Evolutionary conservation across 2,113 vertebrate species (phyloP).

Genomic region (Axis porcinus): DNA sequence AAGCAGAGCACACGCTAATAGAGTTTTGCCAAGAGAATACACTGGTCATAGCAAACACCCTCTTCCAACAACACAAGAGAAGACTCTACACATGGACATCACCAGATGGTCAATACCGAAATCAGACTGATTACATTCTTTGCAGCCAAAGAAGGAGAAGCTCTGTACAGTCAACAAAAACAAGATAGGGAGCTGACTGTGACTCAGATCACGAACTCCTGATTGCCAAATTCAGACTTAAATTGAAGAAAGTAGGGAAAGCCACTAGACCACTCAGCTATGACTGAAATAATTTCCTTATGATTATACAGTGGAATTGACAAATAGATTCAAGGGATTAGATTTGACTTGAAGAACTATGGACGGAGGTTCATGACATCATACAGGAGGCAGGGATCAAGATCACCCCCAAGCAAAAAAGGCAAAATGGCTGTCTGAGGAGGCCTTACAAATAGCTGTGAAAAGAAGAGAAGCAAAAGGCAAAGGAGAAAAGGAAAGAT

Average conservation of each 20-base stretch:
- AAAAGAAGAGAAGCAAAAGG: background rate
- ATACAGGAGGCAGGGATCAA: background rate
- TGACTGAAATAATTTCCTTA: background rate
- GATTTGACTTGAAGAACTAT: background rate
- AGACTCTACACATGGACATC: background rate
- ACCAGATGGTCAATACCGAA: background rate
- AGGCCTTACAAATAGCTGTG: background rate
- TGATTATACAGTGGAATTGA: background rate
- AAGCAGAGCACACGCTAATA: background rate
- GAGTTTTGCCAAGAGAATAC: fast-evolving
- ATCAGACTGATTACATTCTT: background rate
- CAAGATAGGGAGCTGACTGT: background rate
- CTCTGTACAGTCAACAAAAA: background rate
- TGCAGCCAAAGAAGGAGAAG: background rate
- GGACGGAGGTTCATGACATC: fast-evolving
- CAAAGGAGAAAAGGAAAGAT: background rate
- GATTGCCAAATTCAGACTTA: background rate
- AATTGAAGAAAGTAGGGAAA: background rate
- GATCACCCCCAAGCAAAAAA: background rate
- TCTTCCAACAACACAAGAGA: background rate
- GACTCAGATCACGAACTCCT: background rate
- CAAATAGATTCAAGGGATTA: background rate
- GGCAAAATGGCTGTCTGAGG: background rate
- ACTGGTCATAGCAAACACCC: background rate
- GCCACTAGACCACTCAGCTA: background rate